Evolutionary conservation across 2,888 invertebrate genomes (phyloP).

Genomic region (Cantharis lateralis): DNA sequence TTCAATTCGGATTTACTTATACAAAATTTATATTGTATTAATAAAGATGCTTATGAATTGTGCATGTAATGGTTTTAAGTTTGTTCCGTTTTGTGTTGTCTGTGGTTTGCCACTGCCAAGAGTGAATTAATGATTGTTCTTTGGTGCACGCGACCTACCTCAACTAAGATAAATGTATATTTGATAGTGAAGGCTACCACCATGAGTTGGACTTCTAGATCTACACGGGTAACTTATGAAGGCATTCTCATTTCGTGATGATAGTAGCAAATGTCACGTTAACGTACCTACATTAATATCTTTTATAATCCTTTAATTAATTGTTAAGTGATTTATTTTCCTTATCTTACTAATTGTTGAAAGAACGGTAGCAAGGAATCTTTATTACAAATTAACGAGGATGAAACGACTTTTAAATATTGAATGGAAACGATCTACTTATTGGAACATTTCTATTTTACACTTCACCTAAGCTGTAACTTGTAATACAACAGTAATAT

Average conservation of each 20-base stretch:
- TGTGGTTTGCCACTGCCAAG: conserved; percentile 31
- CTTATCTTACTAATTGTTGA: background rate
- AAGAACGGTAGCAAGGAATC: background rate
- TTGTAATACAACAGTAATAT: background rate
- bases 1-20: background rate
- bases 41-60: conserved; percentile 1
- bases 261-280: conserved; percentile 34
- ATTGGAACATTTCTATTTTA: background rate
- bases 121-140: conserved; percentile 39
- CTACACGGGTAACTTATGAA: conserved; percentile 37
- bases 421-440: background rate
- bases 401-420: background rate
- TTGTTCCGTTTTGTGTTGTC: conserved; percentile 23
- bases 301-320: conserved; percentile 27
- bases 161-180: conserved; percentile 46
- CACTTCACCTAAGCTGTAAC: background rate
- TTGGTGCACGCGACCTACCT: conserved; percentile 45
- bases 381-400: background rate
- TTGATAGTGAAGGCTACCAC: conserved; percentile 41
- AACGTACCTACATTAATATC: conserved; percentile 34
- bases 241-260: conserved; percentile 36
- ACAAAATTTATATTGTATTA: conserved; percentile 5
- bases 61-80: conserved; percentile 5
- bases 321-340: conserved; percentile 7
- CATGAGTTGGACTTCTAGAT: conserved; percentile 42